Percentiles rank a stretch among this genome's conserved stretches.
phyloP scores from a whole-genome alignment of 2,888 invertebrate species.

The Mesopsocus fuscifrons region DNA sequence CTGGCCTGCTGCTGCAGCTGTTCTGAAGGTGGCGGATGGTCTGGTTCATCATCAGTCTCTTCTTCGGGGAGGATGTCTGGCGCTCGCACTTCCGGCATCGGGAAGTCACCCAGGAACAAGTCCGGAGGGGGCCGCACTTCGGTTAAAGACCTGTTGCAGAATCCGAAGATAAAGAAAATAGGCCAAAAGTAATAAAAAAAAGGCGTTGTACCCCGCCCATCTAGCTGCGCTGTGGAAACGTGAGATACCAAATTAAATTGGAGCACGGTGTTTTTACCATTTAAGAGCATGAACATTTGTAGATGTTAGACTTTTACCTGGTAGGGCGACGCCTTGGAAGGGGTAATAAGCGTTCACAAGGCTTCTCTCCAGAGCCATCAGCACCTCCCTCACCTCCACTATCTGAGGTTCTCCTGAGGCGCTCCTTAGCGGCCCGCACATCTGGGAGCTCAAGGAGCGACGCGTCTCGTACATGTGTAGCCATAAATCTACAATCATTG shows the following conservation, averaged over 20 bases:
- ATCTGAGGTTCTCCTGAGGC: slow-evolving; percentile 30
- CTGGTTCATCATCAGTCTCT: slow-evolving; percentile 14
- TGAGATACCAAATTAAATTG: no score
- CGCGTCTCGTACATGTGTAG: slow-evolving; percentile 42
- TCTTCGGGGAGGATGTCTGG: slow-evolving; percentile 12
- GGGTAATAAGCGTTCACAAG: no score
- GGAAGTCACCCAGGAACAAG: slow-evolving; percentile 18
- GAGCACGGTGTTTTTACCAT: no score
- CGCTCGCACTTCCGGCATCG: slow-evolving; percentile 14
- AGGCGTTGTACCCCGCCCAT: no score
- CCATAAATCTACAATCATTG: slow-evolving; percentile 56
- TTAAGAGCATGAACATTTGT: no score
- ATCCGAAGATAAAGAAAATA: no score
- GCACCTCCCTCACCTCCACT: slow-evolving; percentile 24
- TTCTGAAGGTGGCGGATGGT: no score
- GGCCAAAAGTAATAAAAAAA: no score
- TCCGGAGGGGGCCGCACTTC: slow-evolving; percentile 27
- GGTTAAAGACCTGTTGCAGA: slow-evolving; percentile 39
- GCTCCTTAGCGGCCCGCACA: slow-evolving; percentile 17
- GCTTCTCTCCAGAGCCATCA: slow-evolving; percentile 26
- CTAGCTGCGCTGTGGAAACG: no score
- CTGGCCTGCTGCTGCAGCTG: no score
- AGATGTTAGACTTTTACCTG: no score
- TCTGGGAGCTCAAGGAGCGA: slow-evolving; percentile 12
- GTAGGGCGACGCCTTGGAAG: slow-evolving; percentile 12